Base-by-base conservation (phyloP, 2,888 invertebrate species). In the Crossocerus cetratus region DNA sequence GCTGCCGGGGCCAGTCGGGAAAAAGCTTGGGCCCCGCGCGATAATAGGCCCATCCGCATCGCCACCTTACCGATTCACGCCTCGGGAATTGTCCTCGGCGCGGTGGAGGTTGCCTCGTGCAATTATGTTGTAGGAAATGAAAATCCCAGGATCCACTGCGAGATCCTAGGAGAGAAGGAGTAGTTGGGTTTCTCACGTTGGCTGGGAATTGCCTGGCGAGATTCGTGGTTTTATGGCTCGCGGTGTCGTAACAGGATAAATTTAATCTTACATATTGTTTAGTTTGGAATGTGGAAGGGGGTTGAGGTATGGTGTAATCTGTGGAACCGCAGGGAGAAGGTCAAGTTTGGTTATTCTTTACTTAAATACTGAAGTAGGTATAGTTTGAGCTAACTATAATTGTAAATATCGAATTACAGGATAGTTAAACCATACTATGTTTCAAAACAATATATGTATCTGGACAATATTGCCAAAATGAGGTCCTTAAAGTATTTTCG, bases 11-110 rank as follows among this genome's bases (percentile, higher is more conserved):
- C 8, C 23, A 55, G 22, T 16, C n/a, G 14, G 21, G 62, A 69
- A 67, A 73, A 70, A 65, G 32, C 5, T 63, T 61, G 68, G 63
- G 68, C 68, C 62, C 62, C 73, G 53, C 58, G 57, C 57, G 67
- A 70, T 70, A 73, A 73, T 73, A 49, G 45, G 11, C 32, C 20
- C 61, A 42, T 23, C 21, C 56, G 16, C 60, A 18, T 14, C 18
- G 21, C 56, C 55, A 21, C 69, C 60, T 60, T 55, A 53, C 42
- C 57, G 54, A 64, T 42, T 63, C 57, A 32, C 67, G 66, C 45
- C 16, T 5, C 55, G 49, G 54, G 64, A 72, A 67, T 43, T 11
- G 20, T 4, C 43, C 20, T 16, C 32, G 32, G 32, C 32, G 32
- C 16, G 2, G 4, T 8, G 45, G 8, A 14, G 3, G 45, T 20